Evolutionary conservation across 1,140 invertebrate genomes (phyloP).

Genomic region (Drosophila tsacasi): DNA sequence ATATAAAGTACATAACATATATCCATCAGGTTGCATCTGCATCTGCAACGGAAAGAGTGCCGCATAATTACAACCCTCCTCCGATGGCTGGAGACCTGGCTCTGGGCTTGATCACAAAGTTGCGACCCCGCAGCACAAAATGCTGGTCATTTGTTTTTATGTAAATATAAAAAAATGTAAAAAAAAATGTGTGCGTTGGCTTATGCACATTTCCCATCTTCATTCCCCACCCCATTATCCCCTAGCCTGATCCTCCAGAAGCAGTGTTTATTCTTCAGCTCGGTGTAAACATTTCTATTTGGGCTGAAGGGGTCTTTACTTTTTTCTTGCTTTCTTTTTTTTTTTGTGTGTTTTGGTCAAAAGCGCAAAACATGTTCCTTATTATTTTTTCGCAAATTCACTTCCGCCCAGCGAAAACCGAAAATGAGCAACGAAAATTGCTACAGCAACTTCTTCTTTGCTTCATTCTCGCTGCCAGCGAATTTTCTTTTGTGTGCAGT

Average conservation of each 20-base stretch:
- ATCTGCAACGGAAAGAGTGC: constrained; percentile 39
- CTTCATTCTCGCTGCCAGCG: constrained; percentile 30
- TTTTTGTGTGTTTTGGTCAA: constrained; percentile 50
- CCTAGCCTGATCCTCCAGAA: constrained; percentile 14
- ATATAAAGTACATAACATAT: background rate
- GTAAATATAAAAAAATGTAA: constrained; percentile 73
- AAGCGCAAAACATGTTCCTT: constrained; percentile 72
- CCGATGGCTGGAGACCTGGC: constrained; percentile 27
- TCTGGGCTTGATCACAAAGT: constrained; percentile 28
- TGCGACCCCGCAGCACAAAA: constrained; percentile 57
- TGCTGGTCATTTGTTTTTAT: constrained; percentile 83
- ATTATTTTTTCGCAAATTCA: constrained; percentile 76
- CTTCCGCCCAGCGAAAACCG: constrained; percentile 62
- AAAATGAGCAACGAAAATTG: constrained; percentile 62
- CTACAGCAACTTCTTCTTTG: constrained; percentile 58
- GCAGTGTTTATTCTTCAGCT: constrained; percentile 44
- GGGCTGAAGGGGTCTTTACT: constrained; percentile 14
- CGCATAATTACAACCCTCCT: constrained; percentile 77
- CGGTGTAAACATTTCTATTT: constrained; percentile 74
- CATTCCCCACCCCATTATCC: constrained; percentile 11
- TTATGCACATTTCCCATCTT: constrained; percentile 54
- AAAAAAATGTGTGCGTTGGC: constrained; percentile 32
- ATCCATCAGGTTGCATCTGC: constrained; percentile 41
- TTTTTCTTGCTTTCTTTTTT: background rate
- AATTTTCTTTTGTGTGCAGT: constrained; percentile 74